These are phyloP conservation scores for Lepus americanus DNA, from an alignment of 2,113 vertebrate species.

Conservation along the genomic window DNA sequence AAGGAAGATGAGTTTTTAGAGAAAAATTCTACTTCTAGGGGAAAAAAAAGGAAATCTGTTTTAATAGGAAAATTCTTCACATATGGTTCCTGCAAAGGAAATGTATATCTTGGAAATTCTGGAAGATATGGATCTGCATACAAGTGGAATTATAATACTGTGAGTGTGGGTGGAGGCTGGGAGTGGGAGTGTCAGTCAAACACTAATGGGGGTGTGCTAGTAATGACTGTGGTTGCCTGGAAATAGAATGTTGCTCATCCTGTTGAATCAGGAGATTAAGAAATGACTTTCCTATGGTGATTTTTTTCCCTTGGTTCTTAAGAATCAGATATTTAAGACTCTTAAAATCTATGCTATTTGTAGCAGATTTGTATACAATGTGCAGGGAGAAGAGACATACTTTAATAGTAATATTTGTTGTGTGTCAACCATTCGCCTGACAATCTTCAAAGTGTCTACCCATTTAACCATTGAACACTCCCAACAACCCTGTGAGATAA, in stretches of 20 bases:
- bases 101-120: not conserved
- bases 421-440: not conserved
- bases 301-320: conserved; percentile 4
- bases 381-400: not conserved
- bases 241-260: not conserved
- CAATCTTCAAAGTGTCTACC: not conserved
- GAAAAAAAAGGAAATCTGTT: not conserved
- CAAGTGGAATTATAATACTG: not conserved
- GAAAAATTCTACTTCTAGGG: not conserved
- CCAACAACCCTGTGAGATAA: not conserved
- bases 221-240: not conserved
- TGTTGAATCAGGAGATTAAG: conserved; percentile 8
- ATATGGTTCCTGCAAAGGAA: not conserved
- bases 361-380: not conserved
- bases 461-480: conserved; percentile 2
- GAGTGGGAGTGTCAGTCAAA: not conserved
- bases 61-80: not conserved
- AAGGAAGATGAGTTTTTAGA: not conserved
- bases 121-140: not conserved
- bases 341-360: not conserved
- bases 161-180: not conserved
- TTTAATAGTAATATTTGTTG: not conserved
- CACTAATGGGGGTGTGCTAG: not conserved
- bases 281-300: not conserved
- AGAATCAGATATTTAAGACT: not conserved